Evolutionary conservation across 64 coral and sea anemone species (phyloP).

Genomic region (Platygyra sinensis): DNA sequence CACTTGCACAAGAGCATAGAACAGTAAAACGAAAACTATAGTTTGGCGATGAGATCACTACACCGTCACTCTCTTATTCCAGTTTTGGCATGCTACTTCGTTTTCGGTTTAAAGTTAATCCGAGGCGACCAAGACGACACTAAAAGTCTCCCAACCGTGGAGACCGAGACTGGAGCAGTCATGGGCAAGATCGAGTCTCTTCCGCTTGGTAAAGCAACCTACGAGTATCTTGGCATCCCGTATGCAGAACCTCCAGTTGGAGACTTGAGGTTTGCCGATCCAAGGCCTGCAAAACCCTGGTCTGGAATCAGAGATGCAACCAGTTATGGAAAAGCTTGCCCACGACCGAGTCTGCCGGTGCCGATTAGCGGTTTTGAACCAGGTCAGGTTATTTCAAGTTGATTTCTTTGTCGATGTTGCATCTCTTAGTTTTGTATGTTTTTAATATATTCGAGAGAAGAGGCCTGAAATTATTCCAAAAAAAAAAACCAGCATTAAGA

Average conservation of each 20-base stretch:
- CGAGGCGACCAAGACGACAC: neutral
- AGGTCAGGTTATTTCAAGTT: neutral
- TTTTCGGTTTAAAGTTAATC: neutral
- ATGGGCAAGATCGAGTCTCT: constrained; percentile 17
- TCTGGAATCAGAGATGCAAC: constrained; percentile 7
- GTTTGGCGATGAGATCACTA: too few species aligned
- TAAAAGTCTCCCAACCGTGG: neutral
- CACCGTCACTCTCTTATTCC: too few species aligned
- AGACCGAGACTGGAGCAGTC: constrained; percentile 11
- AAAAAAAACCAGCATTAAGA: too few species aligned
- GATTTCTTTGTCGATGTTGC: too few species aligned
- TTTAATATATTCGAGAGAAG: too few species aligned
- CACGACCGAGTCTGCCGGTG: neutral
- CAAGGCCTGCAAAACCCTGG: constrained; percentile 47
- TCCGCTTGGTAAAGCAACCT: neutral
- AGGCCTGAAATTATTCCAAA: too few species aligned
- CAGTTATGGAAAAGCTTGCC: constrained; percentile 31
- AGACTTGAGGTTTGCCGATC: constrained; percentile 26
- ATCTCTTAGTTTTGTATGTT: too few species aligned
- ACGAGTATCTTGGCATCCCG: constrained; percentile 48
- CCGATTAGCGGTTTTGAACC: neutral
- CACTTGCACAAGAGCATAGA: too few species aligned
- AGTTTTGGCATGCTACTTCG: neutral
- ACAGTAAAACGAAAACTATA: too few species aligned
- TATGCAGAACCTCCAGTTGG: constrained; percentile 29